Conservation (phyloP, 2,113 vertebrate species). For the human region DNA sequence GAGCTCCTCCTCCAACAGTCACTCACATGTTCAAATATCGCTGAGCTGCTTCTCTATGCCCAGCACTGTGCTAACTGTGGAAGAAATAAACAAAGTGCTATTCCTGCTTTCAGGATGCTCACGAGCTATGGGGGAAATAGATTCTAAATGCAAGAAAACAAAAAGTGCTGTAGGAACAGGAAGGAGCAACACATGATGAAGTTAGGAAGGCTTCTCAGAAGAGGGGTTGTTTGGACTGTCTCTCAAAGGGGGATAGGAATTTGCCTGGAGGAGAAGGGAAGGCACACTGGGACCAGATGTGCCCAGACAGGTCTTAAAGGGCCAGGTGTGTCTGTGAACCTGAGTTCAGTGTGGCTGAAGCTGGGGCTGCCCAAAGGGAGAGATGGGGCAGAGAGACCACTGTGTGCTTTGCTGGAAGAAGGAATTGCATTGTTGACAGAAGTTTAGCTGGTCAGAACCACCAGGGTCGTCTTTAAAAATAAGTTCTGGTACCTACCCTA, state of each 20-base stretch:
- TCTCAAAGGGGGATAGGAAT: not conserved
- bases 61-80: not conserved
- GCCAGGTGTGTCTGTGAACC: not conserved
- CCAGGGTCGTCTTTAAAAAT: not conserved
- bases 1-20: not conserved
- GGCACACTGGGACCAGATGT: not conserved
- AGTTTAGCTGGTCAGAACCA: not conserved
- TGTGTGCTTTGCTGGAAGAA: not conserved
- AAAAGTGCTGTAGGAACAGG: not conserved
- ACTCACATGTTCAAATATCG: not conserved
- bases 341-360: not conserved
- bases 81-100: not conserved
- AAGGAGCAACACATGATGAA: not conserved
- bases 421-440: not conserved
- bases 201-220: not conserved
- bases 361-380: not conserved
- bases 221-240: not conserved
- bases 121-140: not conserved
- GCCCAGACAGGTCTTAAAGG: not conserved
- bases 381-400: fast-evolving
- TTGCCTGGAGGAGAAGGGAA: not conserved
- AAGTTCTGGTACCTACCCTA: not conserved
- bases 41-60: not conserved
- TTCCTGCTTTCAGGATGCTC: not conserved
- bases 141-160: not conserved